Conservation (phyloP, 1,140 invertebrate species). For the Drosophila ambigua region DNA sequence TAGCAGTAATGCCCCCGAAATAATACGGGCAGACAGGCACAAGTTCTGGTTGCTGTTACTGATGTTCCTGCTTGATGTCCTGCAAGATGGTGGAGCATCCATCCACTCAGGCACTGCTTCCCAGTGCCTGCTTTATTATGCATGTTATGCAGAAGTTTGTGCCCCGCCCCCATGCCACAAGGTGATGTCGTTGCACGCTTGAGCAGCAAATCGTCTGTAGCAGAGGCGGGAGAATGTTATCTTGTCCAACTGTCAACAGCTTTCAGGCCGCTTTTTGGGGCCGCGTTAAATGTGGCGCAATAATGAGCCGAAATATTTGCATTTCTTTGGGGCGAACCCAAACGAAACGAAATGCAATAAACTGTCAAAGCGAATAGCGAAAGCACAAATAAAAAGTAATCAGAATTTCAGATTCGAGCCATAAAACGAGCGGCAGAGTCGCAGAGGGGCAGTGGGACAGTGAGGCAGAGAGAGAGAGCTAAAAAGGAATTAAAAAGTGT, state of each 20-base stretch:
- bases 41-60: too few relatives aligned
- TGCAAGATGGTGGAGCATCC: too few relatives aligned
- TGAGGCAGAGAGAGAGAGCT: slow-evolving; percentile 13
- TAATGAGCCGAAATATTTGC: slow-evolving; percentile 70
- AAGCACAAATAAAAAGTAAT: slow-evolving; percentile 73
- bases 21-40: not conserved
- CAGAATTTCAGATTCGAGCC: slow-evolving; percentile 74
- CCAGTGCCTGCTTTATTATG: slow-evolving; percentile 31
- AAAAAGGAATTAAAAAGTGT: slow-evolving; percentile 79
- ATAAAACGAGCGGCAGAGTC: slow-evolving; percentile 14
- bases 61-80: too few relatives aligned
- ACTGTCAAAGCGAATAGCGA: slow-evolving; percentile 60
- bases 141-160: slow-evolving; percentile 52
- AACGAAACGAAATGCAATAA: slow-evolving; percentile 68
- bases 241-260: slow-evolving; percentile 63
- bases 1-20: slow-evolving; percentile 16
- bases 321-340: slow-evolving; percentile 56
- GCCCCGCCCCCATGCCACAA: not conserved
- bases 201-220: slow-evolving; percentile 53
- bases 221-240: not conserved
- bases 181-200: slow-evolving; percentile 41
- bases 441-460: not conserved
- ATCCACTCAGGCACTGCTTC: too few relatives aligned
- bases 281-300: slow-evolving; percentile 71
- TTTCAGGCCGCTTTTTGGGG: slow-evolving; percentile 54